These are phyloP conservation scores for Elegia similella DNA, from an alignment of 2,888 invertebrate genomes.

Conservation along the genomic window DNA sequence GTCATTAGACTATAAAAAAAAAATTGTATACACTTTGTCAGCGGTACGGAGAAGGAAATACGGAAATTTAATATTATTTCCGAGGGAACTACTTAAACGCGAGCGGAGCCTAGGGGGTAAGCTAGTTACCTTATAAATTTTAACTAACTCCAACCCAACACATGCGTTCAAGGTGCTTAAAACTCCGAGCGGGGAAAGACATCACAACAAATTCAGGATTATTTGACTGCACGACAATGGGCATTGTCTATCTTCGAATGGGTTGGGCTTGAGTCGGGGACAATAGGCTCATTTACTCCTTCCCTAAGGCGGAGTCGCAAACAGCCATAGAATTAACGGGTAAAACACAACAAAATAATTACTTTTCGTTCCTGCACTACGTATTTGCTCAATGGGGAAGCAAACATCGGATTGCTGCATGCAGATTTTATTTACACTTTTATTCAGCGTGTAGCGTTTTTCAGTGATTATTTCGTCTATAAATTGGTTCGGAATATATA, in stretches of 20 bases:
- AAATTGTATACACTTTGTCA: too few species aligned
- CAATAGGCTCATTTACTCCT: conserved; percentile 72
- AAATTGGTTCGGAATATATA: background rate
- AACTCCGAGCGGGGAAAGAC: conserved; percentile 56
- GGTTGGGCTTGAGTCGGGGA: conserved; percentile 57
- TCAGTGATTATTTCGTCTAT: background rate
- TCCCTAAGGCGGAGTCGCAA: conserved; percentile 65
- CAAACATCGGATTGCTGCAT: conserved; percentile 9
- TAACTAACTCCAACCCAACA: background rate
- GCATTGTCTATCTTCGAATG: conserved; percentile 72
- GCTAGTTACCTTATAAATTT: background rate
- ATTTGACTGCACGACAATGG: conserved; percentile 65
- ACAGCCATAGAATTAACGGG: conserved; percentile 58
- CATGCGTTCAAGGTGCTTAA: conserved; percentile 27
- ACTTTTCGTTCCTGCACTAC: conserved; percentile 45
- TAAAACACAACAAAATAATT: conserved; percentile 61
- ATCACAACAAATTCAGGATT: conserved; percentile 66
- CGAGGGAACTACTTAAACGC: too few species aligned
- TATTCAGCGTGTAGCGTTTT: background rate
- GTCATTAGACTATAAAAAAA: too few species aligned
- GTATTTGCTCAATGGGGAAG: conserved; percentile 24
- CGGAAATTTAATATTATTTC: too few species aligned
- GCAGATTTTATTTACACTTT: conserved; percentile 7
- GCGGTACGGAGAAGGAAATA: too few species aligned
- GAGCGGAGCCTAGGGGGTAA: too few species aligned